phyloP scores from a whole-genome alignment of 2,888 invertebrate genomes.

The Caenorhabditis sp. region DNA sequence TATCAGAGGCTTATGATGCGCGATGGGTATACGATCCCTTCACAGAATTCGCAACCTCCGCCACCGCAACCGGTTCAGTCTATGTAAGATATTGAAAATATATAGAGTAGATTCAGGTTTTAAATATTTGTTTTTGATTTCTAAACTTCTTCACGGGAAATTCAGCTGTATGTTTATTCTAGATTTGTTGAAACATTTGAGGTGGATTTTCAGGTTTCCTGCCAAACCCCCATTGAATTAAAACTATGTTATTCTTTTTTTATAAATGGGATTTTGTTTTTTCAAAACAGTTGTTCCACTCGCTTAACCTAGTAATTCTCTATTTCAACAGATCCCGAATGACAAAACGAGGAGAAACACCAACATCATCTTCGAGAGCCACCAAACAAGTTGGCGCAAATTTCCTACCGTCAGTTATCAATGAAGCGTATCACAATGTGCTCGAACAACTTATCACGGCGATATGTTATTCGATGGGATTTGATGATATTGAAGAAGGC shows the following conservation, averaged over 20 bases:
- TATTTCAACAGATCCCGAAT: neutral
- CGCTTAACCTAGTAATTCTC: too few relatives aligned
- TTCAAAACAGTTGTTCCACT: too few relatives aligned
- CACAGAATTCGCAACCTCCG: neutral
- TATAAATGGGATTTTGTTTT: too few relatives aligned
- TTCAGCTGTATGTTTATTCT: too few relatives aligned
- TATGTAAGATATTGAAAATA: too few relatives aligned
- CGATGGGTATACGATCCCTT: conserved; percentile 3
- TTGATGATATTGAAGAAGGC: conserved; percentile 34
- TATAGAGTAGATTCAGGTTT: too few relatives aligned
- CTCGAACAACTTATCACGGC: conserved; percentile 28
- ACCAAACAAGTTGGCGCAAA: conserved; percentile 32
- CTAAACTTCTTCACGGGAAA: too few relatives aligned
- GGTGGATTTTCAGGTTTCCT: too few relatives aligned
- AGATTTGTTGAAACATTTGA: too few relatives aligned
- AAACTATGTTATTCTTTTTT: too few relatives aligned
- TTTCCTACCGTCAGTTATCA: conserved; percentile 32
- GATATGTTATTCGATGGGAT: conserved; percentile 22
- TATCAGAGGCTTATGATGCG: neutral
- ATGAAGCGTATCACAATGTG: conserved; percentile 42
- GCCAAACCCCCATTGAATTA: too few relatives aligned
- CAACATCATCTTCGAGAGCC: conserved; percentile 12
- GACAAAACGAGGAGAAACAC: neutral
- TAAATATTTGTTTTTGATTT: too few relatives aligned
- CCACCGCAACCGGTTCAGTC: neutral